Base-by-base conservation (phyloP, 2,888 invertebrate species). In the Andrena flavipes region DNA sequence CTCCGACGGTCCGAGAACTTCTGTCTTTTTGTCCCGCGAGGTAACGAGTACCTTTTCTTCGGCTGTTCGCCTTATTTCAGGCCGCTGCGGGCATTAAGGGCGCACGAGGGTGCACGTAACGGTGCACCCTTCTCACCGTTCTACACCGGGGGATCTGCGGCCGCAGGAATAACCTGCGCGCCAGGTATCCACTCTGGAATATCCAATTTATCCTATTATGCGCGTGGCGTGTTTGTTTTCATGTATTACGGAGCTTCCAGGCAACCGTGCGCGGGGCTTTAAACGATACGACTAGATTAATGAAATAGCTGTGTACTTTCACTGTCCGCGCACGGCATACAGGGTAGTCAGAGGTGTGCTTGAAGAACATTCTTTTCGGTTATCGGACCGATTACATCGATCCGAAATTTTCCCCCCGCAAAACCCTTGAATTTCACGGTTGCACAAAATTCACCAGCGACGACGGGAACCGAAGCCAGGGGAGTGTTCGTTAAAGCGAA, bases 41-140 rank as follows among this genome's bases (percentile, higher is more conserved):
- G 80, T 84, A 87, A 87, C 86, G 84, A 86, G 80, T 71, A 65
- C 73, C 82, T 84, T 87, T 87, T 84, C 86, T 87, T 85, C 74
- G 51, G 65, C 20, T 42, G 64, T 23, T 54, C 70, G 73, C 73
- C 70, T 82, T 69, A 64, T 77, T 74, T 70, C 65, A 16, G 42
- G 35, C 51, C 42, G 63, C 30, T 26, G n/a, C 35, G 20, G 54
- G 64, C 68, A 78, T 75, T 82, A 78, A 71, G 77, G 77, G 67
- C 35, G 54, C 59, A 33, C 23, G 16, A 33, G 51, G 63, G 69
- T 49, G 69, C 35, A 20, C 26, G 48, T 82, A 84, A 84, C 84
- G 84, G 84, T 84, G 54, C 77, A 13, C 48, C 64, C 51, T 56
- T 65, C 60, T 65, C 30, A 30, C 78, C 71, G 71, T 73, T 69